A percentile compares a stretch with the other conserved stretches of the same genome.
Conservation (phyloP, 1,140 invertebrate species). For the Ganaspis sp. region DNA sequence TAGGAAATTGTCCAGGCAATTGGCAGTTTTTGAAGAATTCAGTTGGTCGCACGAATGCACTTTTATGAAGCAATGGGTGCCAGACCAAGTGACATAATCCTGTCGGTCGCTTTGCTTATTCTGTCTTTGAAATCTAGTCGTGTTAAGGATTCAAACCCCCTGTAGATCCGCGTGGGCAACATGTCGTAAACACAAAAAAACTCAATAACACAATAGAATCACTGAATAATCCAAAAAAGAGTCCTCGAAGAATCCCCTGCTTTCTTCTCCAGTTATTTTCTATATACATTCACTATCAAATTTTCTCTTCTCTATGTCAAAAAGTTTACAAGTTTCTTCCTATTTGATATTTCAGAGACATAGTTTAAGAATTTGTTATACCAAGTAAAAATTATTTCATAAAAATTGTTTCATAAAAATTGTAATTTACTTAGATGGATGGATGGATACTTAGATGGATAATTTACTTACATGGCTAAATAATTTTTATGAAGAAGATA, state of each 20-base stretch:
- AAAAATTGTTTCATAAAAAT: too few species aligned
- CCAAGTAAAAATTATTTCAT: too few species aligned
- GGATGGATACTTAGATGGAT: too few species aligned
- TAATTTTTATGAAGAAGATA: too few species aligned
- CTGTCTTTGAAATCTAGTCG: constrained; percentile 39
- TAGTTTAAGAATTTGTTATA: neutral
- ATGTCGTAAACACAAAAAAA: constrained; percentile 52
- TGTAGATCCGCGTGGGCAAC: constrained; percentile 32
- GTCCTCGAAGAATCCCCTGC: constrained; percentile 39
- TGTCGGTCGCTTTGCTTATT: constrained; percentile 57
- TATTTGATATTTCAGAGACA: too few species aligned
- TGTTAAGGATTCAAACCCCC: constrained; percentile 41
- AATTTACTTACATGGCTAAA: too few species aligned
- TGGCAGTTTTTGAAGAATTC: constrained; percentile 68
- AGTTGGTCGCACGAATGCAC: constrained; percentile 59
- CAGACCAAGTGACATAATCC: constrained; percentile 71
- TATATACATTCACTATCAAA: too few species aligned
- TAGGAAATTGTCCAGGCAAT: constrained; percentile 74
- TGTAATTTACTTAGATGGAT: too few species aligned
- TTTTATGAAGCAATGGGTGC: constrained; percentile 58
- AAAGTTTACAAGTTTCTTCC: too few species aligned
- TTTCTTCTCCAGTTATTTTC: neutral
- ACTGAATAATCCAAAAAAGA: constrained; percentile 51
- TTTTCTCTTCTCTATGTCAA: too few species aligned
- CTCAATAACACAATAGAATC: constrained; percentile 39